Conservation (phyloP, 2,113 vertebrate genomes). For the Sula dactylatra region DNA sequence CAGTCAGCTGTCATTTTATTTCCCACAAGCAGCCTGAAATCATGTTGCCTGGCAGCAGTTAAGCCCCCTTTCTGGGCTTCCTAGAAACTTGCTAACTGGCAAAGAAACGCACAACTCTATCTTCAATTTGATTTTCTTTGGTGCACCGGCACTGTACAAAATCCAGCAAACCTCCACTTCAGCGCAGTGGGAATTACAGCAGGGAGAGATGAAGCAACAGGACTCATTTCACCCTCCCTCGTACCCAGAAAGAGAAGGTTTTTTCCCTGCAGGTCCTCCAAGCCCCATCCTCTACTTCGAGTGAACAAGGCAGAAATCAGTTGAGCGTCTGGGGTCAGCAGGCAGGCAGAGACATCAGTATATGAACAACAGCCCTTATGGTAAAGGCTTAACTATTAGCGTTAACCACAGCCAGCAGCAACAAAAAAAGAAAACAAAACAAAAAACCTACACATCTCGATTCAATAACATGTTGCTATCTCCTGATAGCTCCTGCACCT, state of each 20-base stretch:
- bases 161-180: background rate
- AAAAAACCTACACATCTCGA: background rate
- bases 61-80: background rate
- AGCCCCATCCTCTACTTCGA: background rate
- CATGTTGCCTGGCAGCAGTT: background rate
- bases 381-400: background rate
- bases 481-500: background rate
- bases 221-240: background rate
- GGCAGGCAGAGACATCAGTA: background rate
- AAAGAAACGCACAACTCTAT: background rate
- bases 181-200: background rate
- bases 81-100: background rate
- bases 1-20: background rate
- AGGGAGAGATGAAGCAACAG: background rate
- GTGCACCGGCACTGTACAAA: background rate
- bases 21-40: background rate
- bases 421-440: background rate
- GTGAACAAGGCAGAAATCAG: background rate
- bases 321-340: background rate
- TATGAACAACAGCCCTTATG: background rate
- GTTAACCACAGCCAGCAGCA: background rate
- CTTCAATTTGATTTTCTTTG: background rate
- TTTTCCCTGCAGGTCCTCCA: background rate
- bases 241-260: background rate
- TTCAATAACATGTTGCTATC: background rate